These are phyloP conservation scores for Tragelaphus oryx DNA, from an alignment of 2,797 vertebrate genomes.

Conservation along the genomic window DNA sequence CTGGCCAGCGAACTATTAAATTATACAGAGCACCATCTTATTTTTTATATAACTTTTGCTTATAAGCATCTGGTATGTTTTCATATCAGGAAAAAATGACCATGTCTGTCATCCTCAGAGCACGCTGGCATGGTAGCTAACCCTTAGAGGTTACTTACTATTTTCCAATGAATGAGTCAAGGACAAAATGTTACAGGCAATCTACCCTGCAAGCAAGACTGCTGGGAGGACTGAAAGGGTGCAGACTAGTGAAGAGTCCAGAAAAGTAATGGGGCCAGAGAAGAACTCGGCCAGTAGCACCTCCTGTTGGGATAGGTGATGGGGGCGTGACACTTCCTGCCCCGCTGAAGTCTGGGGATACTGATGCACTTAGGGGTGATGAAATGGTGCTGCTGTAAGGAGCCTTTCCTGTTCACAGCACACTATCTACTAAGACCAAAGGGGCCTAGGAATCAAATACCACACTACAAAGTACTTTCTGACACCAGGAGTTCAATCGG, in stretches of 20 bases:
- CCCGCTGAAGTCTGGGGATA: background rate
- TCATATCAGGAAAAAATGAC: slow-evolving; percentile 1
- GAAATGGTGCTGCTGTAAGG: background rate
- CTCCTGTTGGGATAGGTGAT: background rate
- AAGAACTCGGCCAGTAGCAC: background rate
- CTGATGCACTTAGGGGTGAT: background rate
- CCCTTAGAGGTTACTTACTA: background rate
- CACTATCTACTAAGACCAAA: background rate
- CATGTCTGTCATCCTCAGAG: background rate
- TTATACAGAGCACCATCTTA: background rate
- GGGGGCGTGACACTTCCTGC: background rate
- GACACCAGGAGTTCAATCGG: background rate
- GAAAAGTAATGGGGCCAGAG: background rate
- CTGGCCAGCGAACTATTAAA: background rate
- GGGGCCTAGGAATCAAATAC: background rate
- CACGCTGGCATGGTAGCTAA: background rate
- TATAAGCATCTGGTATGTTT: background rate
- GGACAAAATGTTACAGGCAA: background rate
- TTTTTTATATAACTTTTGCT: slow-evolving; percentile 6
- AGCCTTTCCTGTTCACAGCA: background rate
- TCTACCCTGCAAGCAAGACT: background rate
- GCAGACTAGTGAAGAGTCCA: background rate
- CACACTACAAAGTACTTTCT: background rate
- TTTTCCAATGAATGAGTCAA: background rate
- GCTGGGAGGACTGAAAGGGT: background rate